A percentile compares a stretch with the other conserved stretches of the same genome.
Conservation (phyloP, 2,888 invertebrate genomes). For the Brenthis hecate region DNA sequence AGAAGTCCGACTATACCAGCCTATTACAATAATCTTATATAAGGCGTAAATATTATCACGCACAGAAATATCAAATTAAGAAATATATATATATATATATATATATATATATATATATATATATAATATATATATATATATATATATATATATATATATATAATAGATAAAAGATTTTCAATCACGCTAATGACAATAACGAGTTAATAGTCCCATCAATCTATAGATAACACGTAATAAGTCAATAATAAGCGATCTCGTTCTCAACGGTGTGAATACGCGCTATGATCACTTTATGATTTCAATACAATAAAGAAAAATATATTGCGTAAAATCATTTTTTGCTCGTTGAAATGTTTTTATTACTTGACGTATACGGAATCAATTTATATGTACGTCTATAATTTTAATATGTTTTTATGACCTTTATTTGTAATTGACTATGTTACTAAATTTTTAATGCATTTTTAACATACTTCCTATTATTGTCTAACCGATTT, state of each 20-base stretch:
- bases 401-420: too few species aligned
- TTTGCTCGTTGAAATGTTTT: neutral
- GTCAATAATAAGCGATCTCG: slow-evolving; percentile 19
- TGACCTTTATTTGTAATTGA: too few species aligned
- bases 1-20: too few species aligned
- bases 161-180: slow-evolving; percentile 7
- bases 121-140: too few species aligned
- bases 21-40: too few species aligned
- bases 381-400: too few species aligned
- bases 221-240: slow-evolving; percentile 14
- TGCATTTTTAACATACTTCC: too few species aligned
- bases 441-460: too few species aligned
- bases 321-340: neutral
- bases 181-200: slow-evolving; percentile 18
- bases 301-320: slow-evolving; percentile 21
- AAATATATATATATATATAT: neutral
- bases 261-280: slow-evolving; percentile 19
- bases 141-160: too few species aligned
- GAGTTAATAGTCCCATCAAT: slow-evolving; percentile 12
- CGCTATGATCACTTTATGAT: slow-evolving; percentile 18
- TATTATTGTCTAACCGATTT: too few species aligned
- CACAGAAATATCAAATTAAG: neutral
- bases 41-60: too few species aligned
- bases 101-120: neutral
- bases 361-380: neutral